Evolutionary conservation across 2,797 vertebrate species (phyloP), one percentile per base, ranked within the genome.

Genomic region (Oryzias dopingdopingensis): DNA sequence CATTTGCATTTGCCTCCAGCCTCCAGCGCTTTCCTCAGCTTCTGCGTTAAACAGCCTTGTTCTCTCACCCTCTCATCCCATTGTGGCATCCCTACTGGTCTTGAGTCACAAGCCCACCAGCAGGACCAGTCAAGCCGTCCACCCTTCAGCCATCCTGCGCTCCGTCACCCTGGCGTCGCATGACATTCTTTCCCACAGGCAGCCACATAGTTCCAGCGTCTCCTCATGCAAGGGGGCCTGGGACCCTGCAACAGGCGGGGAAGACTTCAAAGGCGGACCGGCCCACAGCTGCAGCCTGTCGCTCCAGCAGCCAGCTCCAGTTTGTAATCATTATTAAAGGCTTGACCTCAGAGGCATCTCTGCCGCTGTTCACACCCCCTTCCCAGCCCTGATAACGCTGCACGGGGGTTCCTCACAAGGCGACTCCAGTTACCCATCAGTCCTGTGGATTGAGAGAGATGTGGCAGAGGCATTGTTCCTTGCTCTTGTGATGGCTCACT

Each of bases 261-360:
- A 80, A 79, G 81, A 91, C 92, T 91, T 93, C 92, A 92, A 93
- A 93, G 91, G 64, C 61, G 59, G 80, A 59, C 88, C 83, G 86
- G 84, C 83, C 80, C 92, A 92, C 92, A 93, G 92, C 92, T 93
- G 92, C 90, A 85, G 90, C 88, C 91, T 92, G 91, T 93, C 92
- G 90, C 90, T 88, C 91, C 90, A 82, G 88, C 89, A 92, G 91
- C 89, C 89, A 83, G 89, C 91, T 92, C 88, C 91, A 91, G 91
- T 93, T 92, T 92, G 92, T 92, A 93, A 93, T 92, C 92, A 93
- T 93, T 93, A 93, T 93, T 93, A 93, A 93, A 93, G 92, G 92
- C 91, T 92, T 93, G 92, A 93, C 91, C 91, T 90, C 87, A 74
- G 86, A 92, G 92, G 89, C 92, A 93, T 93, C 92, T 92, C 85